Conservation (phyloP, 2,113 vertebrate species). For the Channa argus region DNA sequence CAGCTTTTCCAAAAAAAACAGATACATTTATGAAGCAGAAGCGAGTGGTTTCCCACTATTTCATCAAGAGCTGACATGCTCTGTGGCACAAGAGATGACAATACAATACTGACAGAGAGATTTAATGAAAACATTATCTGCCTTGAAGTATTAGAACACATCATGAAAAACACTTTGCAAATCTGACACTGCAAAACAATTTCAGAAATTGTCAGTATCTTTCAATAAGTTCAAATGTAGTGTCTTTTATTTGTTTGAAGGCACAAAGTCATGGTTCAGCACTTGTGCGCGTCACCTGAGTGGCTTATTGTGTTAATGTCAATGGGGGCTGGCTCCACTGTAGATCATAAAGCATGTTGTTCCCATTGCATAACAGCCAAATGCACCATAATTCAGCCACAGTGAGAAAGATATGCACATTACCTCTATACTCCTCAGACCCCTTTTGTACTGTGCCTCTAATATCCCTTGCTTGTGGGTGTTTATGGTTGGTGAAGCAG, state of each 20-base stretch:
- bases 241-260: no score
- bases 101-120: background rate
- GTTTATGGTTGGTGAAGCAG: constrained; percentile 14
- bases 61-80: background rate
- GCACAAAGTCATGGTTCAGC: background rate
- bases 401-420: constrained; percentile 14
- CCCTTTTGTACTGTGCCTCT: background rate
- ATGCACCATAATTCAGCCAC: constrained; percentile 25
- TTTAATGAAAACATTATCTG: constrained; percentile 10
- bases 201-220: background rate
- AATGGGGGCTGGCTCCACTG: background rate
- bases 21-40: constrained; percentile 7
- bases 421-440: constrained; percentile 5
- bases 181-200: no score
- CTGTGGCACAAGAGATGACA: background rate
- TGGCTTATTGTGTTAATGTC: no score
- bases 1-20: background rate
- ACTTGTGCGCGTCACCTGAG: background rate
- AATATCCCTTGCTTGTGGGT: constrained; percentile 10
- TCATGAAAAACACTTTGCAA: no score
- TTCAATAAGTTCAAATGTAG: background rate
- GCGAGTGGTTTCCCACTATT: background rate
- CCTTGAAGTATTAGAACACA: background rate
- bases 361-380: constrained; percentile 38
- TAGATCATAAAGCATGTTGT: constrained; percentile 18